phyloP scores from a whole-genome alignment of 2,888 invertebrate species.

The Cephus nigrinus region DNA sequence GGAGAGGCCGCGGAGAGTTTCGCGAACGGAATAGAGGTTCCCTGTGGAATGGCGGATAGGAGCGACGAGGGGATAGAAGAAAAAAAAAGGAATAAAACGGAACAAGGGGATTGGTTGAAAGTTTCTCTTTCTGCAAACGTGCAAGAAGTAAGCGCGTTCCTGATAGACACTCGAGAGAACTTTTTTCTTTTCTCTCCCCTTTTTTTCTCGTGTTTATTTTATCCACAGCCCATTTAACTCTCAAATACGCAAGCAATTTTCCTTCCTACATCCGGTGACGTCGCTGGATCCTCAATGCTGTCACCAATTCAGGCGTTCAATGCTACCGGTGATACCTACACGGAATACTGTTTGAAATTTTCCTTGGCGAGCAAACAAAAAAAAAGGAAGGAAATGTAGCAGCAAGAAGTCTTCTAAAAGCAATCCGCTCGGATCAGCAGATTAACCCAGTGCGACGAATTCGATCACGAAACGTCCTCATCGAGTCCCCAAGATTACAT shows the following conservation, averaged over 20 bases:
- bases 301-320: not conserved
- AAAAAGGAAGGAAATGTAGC: not conserved
- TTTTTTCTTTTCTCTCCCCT: slow-evolving; percentile 8
- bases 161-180: slow-evolving; percentile 5
- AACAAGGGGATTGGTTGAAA: slow-evolving; percentile 10
- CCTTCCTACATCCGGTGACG: slow-evolving; percentile 13
- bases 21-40: slow-evolving; percentile 17
- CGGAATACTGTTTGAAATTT: not conserved
- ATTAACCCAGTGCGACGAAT: slow-evolving; percentile 1
- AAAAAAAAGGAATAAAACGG: not conserved
- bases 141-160: slow-evolving; percentile 3
- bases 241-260: slow-evolving; percentile 46
- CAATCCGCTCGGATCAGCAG: not conserved
- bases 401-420: not conserved
- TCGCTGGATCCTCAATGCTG: not conserved
- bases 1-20: slow-evolving; percentile 11
- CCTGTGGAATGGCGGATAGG: slow-evolving; percentile 8
- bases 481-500: not conserved
- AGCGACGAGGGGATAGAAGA: slow-evolving; percentile 12
- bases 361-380: not conserved
- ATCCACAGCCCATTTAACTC: slow-evolving; percentile 55
- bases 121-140: slow-evolving; percentile 11
- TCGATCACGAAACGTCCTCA: not conserved
- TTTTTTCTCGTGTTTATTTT: slow-evolving; percentile 46
- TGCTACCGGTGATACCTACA: not conserved